Percentiles rank a stretch among this genome's conserved stretches.
These are phyloP conservation scores for Stenopsyche tienmushanensis DNA, from an alignment of 1,140 invertebrate species.

Conservation along the genomic window DNA sequence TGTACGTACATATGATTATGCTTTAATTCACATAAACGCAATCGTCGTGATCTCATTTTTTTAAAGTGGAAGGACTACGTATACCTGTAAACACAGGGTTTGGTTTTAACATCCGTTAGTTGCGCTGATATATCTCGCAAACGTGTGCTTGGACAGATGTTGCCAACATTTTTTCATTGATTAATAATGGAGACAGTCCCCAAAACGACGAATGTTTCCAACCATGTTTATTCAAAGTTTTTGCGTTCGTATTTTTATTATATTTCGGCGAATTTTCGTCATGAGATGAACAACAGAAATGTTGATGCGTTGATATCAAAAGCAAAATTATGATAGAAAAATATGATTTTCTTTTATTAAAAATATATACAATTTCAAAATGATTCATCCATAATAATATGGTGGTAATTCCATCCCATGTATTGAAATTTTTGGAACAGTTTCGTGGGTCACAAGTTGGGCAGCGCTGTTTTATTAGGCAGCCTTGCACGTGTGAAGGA, in stretches of 20 bases:
- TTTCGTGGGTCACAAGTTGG: not conserved
- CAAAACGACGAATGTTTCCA: not conserved
- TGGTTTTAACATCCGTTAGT: not conserved
- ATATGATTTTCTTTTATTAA: too few species aligned
- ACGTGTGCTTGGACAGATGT: not conserved
- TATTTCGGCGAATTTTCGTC: not conserved
- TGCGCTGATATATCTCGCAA: not conserved
- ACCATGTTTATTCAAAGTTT: not conserved
- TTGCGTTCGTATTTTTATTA: not conserved
- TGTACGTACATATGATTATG: too few species aligned
- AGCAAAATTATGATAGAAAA: too few species aligned
- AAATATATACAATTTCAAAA: too few species aligned
- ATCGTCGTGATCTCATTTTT: too few species aligned
- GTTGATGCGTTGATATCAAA: not conserved
- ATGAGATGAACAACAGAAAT: not conserved
- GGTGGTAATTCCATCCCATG: too few species aligned
- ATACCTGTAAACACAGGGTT: not conserved
- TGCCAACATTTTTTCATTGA: not conserved
- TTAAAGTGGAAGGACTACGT: not conserved
- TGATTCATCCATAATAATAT: too few species aligned
- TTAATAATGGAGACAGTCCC: not conserved
- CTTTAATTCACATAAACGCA: too few species aligned
- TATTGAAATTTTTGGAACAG: not conserved
- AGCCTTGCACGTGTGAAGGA: slow-evolving; percentile 37
- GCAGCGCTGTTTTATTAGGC: slow-evolving; percentile 2